phyloP scores from a whole-genome alignment of 2,888 invertebrate genomes.

The Eledone cirrhosa region DNA sequence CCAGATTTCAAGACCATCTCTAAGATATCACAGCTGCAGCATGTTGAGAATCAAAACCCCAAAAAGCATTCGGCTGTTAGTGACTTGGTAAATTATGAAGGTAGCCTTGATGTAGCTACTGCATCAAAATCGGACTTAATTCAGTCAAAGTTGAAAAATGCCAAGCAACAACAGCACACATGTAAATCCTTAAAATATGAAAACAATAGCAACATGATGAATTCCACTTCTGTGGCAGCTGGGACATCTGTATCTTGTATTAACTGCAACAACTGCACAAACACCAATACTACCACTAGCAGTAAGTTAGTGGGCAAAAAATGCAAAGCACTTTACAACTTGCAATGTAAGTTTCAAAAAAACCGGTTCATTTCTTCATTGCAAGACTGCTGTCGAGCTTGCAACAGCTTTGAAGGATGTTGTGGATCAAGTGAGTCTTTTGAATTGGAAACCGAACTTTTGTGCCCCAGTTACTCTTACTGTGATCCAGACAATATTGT shows the following conservation, averaged over 20 bases:
- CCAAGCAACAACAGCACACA: conserved; percentile 9
- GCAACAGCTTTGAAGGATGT: conserved; percentile 19
- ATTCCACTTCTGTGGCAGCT: background rate
- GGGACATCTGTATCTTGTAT: background rate
- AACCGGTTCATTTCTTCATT: conserved; percentile 25
- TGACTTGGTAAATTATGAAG: conserved; percentile 18
- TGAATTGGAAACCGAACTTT: conserved; percentile 9
- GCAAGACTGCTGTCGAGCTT: conserved; percentile 21
- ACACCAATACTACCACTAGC: background rate
- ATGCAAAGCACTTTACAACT: conserved; percentile 19
- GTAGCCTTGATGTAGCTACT: background rate
- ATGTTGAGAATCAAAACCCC: background rate
- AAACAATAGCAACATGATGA: background rate
- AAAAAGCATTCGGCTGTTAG: conserved; percentile 11
- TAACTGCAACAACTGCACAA: conserved; percentile 4
- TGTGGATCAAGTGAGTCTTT: background rate
- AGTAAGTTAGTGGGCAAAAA: conserved; percentile 8
- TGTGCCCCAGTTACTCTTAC: conserved; percentile 18
- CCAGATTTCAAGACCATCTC: conserved; percentile 1
- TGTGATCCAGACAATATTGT: conserved; percentile 10
- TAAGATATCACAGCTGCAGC: conserved; percentile 4
- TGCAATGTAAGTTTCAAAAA: conserved; percentile 24
- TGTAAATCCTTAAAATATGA: conserved; percentile 11
- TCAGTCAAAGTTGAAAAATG: background rate
- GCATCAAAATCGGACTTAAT: background rate